Evolutionary conservation across 2,888 invertebrate genomes (phyloP).

Genomic region (Nysson spinosus): DNA sequence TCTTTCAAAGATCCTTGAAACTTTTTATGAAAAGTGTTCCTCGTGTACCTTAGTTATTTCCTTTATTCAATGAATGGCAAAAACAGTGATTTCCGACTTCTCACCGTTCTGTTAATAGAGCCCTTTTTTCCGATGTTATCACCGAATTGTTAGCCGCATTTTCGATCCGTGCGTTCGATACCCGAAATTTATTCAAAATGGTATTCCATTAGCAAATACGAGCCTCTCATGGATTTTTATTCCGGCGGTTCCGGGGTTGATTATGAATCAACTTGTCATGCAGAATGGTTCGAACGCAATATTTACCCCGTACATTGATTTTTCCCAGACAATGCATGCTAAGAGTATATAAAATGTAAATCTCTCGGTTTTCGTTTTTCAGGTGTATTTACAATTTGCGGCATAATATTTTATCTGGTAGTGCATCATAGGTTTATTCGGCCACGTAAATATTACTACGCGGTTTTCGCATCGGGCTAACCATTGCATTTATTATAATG

Average conservation of each 20-base stretch:
- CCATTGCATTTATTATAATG: slow-evolving; percentile 11
- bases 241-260: slow-evolving; percentile 5
- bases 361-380: not conserved
- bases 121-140: not conserved
- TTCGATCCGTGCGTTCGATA: slow-evolving; percentile 11
- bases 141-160: not conserved
- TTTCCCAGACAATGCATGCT: not conserved
- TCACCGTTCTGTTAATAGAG: too few relatives aligned
- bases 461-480: not conserved
- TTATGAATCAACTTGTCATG: slow-evolving; percentile 25
- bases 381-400: not conserved
- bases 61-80: not conserved
- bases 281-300: slow-evolving; percentile 3
- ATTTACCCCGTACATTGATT: slow-evolving; percentile 16
- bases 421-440: slow-evolving; percentile 4
- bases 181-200: slow-evolving; percentile 35
- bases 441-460: slow-evolving; percentile 12
- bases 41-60: not conserved
- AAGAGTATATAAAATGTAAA: slow-evolving; percentile 11
- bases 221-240: not conserved
- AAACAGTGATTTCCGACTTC: too few relatives aligned
- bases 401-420: slow-evolving; percentile 11
- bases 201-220: slow-evolving; percentile 35
- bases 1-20: slow-evolving; percentile 16
- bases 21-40: not conserved